Base-by-base conservation (phyloP, 2,113 vertebrate genomes). In the Pyrgilauda ruficollis region DNA sequence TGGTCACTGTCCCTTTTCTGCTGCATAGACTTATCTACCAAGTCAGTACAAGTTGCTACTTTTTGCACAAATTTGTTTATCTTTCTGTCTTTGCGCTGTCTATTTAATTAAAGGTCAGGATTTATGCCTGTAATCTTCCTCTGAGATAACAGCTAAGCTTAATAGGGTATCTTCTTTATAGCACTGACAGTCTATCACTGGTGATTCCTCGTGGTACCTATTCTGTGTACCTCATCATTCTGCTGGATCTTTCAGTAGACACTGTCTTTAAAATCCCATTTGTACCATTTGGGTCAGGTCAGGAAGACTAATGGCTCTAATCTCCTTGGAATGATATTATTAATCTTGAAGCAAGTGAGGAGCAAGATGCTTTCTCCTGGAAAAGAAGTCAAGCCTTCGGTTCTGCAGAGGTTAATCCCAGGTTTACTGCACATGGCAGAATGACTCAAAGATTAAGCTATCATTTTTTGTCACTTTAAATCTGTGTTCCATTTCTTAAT, bases 191-290 rank as follows among this genome's bases (percentile, higher is more conserved):
- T 97, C 97, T 95, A 94, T 97, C 97, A 95, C 90, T 82, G 63
- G 59, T 91, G 87, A 95, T 96, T 97, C 96, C 96, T 97, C 89
- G 44, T 91, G 93, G 96, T 97, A 93, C 66, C 79, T 94, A 41
- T 97, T 87, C 81, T 92, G 64, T 94, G 83, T n/a, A 94, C 84
- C 96, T 97, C 95, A 97, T 98, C 96, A 96, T 90, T 97, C 93
- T 61, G 6, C 87, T 82, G 93, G 95, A 95, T 96, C 93, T 97
- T 88, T 67, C 94, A 90, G 90, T 68, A 97, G 95, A 94, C 55
- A 87, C 80, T 96, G 95, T 97, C 97, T 97, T 98, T 97, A 98
- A 98, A 97, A 97, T 97, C 97, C 96, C 97, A 97, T 97, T 98
- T 98, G 97, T 95, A 96, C 95, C 89, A 96, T 97, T 98, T 96